These are phyloP conservation scores for Rhabdomys pumilio DNA, from an alignment of 2,797 vertebrate genomes.

Conservation along the genomic window DNA sequence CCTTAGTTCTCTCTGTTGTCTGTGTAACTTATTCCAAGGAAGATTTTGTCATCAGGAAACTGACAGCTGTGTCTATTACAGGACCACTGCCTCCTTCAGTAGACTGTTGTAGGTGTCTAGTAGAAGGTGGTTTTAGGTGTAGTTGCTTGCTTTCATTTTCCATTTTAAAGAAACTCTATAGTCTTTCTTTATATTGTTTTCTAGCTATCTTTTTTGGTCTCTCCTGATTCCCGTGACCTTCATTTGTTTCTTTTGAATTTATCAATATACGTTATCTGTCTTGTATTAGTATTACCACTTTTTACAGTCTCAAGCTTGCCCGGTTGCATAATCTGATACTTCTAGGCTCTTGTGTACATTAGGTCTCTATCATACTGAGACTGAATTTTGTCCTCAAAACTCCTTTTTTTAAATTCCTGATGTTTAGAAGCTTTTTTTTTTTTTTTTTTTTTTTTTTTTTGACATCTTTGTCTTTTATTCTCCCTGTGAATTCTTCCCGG, in stretches of 20 bases:
- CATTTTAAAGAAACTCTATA: conserved; percentile 12
- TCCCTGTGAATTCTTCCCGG: not conserved
- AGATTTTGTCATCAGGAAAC: conserved; percentile 53
- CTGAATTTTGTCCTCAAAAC: conserved; percentile 46
- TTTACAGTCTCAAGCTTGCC: conserved; percentile 28
- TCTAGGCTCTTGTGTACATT: conserved; percentile 54
- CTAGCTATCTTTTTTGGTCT: not conserved
- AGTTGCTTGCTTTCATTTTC: conserved; percentile 61
- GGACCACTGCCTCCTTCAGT: not conserved
- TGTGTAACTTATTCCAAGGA: not conserved
- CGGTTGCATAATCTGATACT: conserved; percentile 55
- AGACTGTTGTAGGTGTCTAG: not conserved
- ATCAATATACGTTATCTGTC: conserved; percentile 46
- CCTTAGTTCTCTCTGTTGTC: conserved; percentile 42
- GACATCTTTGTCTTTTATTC: conserved; percentile 5
- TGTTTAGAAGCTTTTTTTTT: conserved; percentile 2
- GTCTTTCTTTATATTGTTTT: not conserved
- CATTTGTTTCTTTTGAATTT: conserved; percentile 66
- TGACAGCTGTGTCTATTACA: not conserved
- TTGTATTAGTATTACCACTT: conserved; percentile 57
- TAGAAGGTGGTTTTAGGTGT: conserved; percentile 17
- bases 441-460: not conserved
- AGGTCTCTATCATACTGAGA: conserved; percentile 49
- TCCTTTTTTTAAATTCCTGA: not conserved
- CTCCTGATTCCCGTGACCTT: conserved; percentile 11